phyloP scores from a whole-genome alignment of 2,113 vertebrate genomes.

The Eolophus roseicapilla region DNA sequence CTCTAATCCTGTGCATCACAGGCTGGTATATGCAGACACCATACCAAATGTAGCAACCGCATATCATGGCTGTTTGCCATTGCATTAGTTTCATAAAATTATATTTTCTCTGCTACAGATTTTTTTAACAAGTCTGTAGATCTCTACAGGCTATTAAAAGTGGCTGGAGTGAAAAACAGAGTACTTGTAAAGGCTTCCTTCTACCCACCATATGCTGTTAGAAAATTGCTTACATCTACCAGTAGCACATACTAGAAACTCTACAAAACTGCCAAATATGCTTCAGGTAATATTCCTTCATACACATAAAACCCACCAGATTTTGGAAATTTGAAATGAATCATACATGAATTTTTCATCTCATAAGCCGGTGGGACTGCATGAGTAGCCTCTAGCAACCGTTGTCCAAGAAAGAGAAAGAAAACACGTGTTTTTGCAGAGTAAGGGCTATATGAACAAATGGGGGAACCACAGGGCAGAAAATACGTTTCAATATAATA shows the following conservation, averaged over 20 bases:
- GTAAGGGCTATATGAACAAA: slow-evolving; percentile 8
- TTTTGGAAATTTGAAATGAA: slow-evolving; percentile 5
- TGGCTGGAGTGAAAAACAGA: neutral
- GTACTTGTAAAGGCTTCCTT: slow-evolving; percentile 2
- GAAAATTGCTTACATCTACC: slow-evolving; percentile 31
- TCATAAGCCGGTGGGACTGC: neutral
- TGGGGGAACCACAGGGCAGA: neutral
- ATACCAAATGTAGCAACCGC: neutral
- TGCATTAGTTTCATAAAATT: neutral
- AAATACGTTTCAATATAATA: slow-evolving; percentile 19
- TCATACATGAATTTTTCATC: slow-evolving; percentile 15
- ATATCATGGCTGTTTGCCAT: neutral
- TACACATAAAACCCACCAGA: neutral
- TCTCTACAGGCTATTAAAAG: slow-evolving; percentile 18
- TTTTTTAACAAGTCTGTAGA: neutral
- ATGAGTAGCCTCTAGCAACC: neutral
- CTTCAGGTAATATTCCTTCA: neutral
- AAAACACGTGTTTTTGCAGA: neutral
- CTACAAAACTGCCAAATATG: slow-evolving; percentile 11
- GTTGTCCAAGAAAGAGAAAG: neutral
- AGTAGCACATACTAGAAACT: neutral
- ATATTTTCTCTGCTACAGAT: neutral
- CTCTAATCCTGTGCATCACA: neutral
- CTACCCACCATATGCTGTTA: slow-evolving; percentile 7
- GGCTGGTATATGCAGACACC: neutral